Percentiles rank a stretch among this genome's conserved stretches.
These are phyloP conservation scores for Acyrthosiphon pisum DNA, from an alignment of 1,140 invertebrate species.

Conservation along the genomic window DNA sequence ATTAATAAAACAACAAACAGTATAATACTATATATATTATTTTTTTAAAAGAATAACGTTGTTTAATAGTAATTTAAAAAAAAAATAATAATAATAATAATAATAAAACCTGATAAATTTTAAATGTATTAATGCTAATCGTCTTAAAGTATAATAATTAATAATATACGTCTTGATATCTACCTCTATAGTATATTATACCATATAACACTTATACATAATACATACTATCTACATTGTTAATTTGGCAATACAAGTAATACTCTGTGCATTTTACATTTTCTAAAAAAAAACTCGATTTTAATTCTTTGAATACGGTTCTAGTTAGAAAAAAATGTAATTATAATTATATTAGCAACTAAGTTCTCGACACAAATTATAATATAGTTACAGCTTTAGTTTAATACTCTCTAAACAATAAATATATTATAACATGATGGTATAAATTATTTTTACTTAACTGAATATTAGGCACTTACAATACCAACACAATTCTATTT, in stretches of 20 bases:
- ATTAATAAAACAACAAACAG: not conserved
- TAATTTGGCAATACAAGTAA: not conserved
- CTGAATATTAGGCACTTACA: not conserved
- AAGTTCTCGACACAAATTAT: not conserved
- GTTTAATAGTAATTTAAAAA: not conserved
- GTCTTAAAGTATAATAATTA: not conserved
- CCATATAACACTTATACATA: not conserved
- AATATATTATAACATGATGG: not conserved
- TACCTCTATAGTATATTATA: not conserved
- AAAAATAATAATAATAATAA: too few relatives aligned
- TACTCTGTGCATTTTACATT: not conserved
- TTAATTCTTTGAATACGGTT: not conserved
- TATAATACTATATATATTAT: not conserved
- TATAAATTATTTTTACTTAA: not conserved
- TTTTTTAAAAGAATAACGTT: not conserved
- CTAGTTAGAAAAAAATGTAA: not conserved
- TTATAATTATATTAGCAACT: not conserved
- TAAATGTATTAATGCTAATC: not conserved
- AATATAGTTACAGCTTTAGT: not conserved
- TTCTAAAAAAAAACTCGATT: not conserved
- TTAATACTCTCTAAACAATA: not conserved
- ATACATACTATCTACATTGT: not conserved
- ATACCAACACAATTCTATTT: not conserved
- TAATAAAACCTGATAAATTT: not conserved
- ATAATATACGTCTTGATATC: not conserved